Evolutionary conservation across 2,797 vertebrate genomes (phyloP), one percentile per base, ranked within the genome.

Genomic region (Ataeniobius toweri): DNA sequence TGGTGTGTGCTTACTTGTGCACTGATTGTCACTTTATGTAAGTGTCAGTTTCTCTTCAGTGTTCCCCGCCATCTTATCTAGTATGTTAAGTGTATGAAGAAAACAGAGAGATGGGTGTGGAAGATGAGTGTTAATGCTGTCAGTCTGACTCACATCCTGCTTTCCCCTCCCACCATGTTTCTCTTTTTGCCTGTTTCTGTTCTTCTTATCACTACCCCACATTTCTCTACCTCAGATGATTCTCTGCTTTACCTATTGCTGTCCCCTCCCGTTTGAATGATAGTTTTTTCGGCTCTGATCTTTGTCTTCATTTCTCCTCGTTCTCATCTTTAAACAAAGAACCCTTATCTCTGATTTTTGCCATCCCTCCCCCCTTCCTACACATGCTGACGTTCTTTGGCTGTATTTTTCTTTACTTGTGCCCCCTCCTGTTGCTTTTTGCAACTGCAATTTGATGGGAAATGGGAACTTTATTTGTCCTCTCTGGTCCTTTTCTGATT

Each of bases 351-450:
- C 73, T 67, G 56, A 36, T 84, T 86, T 85, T 74, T 67, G 78
- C 65, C 36, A 59, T 82, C 63, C 70, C 70, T 83, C 80, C 73
- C 83, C 78, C 83, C 36, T 36, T 87, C 90, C 87, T 86, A 83
- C 89, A n/a, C 86, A 83, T 81, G 31, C 80, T 82, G n/a, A 69
- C 80, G 74, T 82, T 56, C 65, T 86, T 50, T 76, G 44, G 44
- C 78, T 82, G 20, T 1, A 28, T 61, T 61, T 63, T 14, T 31
- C 86, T 72, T 81, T 84, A 36, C 56, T 84, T 89, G 83, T 88
- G 91, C 94, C 93, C 87, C 79, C 92, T 89, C 80, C 92, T 93
- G 94, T 89, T 69, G 69, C 22, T 83, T n/a, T 24, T 3, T 77
- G 82, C 53, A 75, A 91, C 68, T 93, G 85, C 91, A 93, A 41